Evolutionary conservation across 2,888 invertebrate species (phyloP), one percentile per base, ranked within the genome.

Genomic region (Napeogenes inachia): DNA sequence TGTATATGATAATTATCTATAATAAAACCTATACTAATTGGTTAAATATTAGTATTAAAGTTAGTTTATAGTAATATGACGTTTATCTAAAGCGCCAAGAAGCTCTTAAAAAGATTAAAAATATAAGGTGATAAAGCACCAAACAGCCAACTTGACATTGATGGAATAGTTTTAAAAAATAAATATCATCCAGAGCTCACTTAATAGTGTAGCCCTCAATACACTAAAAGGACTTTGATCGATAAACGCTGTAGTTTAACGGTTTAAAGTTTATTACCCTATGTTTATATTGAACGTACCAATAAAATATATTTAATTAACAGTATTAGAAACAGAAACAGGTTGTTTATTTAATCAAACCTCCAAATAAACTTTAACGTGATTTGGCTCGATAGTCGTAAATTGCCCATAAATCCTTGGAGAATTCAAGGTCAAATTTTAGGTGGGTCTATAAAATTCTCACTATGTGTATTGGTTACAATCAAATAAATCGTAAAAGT

Each of bases 361-460:
- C 47, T 47, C 30, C 50, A 30, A 30, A 50, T 50, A 50, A 50
- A 30, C 10, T 50, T 50, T 30, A 50, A 10, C 30, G 6, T 50
- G 50, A 42, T 30, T 30, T 12, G 50, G 50, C n/a, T 21, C 30
- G 50, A 30, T 50, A 50, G 50, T 50, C 50, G 50, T 50, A 50
- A 50, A 50, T 50, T 10, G 21, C 30, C 50, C 4, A 50, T 50
- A 50, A 50, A 50, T 30, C 8, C 10, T 50, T 50, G 50, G 30
- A 10, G 50, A 45, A 62, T 60, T 47, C 60, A 65, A 65, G 58
- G 65, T 21, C 62, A 58, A 45, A 54, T 33, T 54, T 68, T 65
- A 75, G 77, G 76, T 72, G 71, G 67, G 32, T 60, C 67, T 70
- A 75, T 78, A 78, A 76, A 77, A 64, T 70, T 67, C 60, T 57